Percentiles rank a stretch among this genome's conserved stretches.
These are phyloP conservation scores for Homarus gammarus DNA, from an alignment of 2,888 invertebrate genomes.

Conservation along the genomic window DNA sequence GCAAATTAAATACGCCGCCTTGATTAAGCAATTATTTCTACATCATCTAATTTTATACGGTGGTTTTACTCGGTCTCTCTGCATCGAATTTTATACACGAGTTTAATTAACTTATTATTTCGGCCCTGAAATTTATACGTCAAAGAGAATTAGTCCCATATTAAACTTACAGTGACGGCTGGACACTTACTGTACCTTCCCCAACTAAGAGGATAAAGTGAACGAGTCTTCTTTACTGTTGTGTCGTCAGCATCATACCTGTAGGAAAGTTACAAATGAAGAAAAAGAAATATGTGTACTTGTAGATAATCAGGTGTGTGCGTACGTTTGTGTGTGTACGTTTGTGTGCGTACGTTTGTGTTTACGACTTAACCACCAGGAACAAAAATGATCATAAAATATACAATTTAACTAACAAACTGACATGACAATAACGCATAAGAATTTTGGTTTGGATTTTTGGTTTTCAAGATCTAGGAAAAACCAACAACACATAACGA, in stretches of 20 bases:
- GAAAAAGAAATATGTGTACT: no score
- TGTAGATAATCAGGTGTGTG: no score
- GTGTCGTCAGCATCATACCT: neutral
- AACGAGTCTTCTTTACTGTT: neutral
- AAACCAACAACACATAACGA: no score
- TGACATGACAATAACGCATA: no score
- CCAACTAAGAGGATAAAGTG: neutral
- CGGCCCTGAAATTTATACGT: slow-evolving; percentile 29
- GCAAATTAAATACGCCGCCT: slow-evolving; percentile 27
- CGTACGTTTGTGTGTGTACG: neutral
- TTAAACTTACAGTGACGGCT: neutral
- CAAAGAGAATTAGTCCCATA: slow-evolving; percentile 34
- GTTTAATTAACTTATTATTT: slow-evolving; percentile 52
- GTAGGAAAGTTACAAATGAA: neutral
- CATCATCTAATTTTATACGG: slow-evolving; percentile 33
- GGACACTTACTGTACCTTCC: neutral
- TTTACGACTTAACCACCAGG: no score
- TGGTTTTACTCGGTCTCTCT: slow-evolving; percentile 33
- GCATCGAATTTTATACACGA: slow-evolving; percentile 33
- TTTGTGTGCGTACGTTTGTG: no score
- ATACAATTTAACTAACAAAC: no score
- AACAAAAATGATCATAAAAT: no score
- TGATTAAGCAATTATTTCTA: slow-evolving; percentile 52
- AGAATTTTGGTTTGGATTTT: no score
- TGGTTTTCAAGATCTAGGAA: no score